Percentiles rank a stretch among this genome's conserved stretches.
These are phyloP conservation scores for Indicator maculatus DNA, from an alignment of 2,113 vertebrate genomes.

Conservation along the genomic window DNA sequence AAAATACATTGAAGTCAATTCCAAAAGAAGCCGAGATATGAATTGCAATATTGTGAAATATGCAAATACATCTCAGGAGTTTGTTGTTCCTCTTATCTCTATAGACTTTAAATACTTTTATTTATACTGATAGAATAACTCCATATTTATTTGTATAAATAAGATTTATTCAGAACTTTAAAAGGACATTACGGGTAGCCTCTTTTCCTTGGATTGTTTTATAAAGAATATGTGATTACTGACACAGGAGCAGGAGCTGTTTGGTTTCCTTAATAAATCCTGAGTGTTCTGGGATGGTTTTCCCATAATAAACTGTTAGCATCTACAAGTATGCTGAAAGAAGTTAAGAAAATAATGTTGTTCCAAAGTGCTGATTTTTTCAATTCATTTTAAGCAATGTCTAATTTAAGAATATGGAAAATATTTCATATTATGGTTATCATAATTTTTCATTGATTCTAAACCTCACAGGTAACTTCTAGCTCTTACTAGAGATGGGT, in stretches of 20 bases:
- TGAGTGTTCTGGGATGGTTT: neutral
- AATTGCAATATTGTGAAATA: slow-evolving; percentile 20
- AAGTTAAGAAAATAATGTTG: neutral
- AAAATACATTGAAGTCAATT: slow-evolving; percentile 12
- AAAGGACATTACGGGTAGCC: neutral
- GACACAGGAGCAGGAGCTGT: neutral
- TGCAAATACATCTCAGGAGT: slow-evolving; percentile 3
- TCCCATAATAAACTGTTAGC: neutral
- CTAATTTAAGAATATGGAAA: neutral
- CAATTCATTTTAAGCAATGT: neutral
- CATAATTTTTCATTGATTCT: neutral
- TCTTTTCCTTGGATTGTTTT: neutral
- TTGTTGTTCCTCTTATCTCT: neutral
- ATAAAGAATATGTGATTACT: neutral
- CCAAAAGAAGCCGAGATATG: neutral
- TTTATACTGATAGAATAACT: neutral
- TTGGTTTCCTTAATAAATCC: neutral
- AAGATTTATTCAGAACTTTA: neutral
- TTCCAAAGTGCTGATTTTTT: neutral
- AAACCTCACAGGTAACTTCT: neutral
- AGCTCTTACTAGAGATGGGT: neutral
- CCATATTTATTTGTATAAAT: neutral
- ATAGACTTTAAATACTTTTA: neutral
- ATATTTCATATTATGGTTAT: neutral
- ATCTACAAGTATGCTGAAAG: neutral